phyloP scores from a whole-genome alignment of 2,113 vertebrate genomes.

The Myotis lucifugus region DNA sequence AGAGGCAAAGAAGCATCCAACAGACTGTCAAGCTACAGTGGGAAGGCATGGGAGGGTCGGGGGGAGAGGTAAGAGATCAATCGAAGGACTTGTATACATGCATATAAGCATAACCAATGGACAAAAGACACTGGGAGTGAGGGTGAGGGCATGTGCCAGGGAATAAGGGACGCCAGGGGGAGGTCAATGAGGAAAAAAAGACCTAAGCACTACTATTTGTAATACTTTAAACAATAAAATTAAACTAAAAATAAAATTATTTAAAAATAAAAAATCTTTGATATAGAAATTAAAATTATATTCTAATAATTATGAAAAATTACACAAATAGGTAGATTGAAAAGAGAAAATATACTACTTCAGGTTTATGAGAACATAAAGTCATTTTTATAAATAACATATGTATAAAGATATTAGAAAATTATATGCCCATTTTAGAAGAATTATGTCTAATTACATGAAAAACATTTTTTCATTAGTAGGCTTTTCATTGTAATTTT shows the following conservation, averaged over 20 bases:
- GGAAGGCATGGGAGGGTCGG: too few relatives aligned
- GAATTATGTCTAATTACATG: not conserved
- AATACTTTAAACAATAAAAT: not conserved
- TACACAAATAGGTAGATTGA: not conserved
- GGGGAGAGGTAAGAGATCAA: too few relatives aligned
- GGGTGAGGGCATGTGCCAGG: too few relatives aligned
- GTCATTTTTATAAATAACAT: not conserved
- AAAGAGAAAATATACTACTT: not conserved
- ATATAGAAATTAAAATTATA: not conserved
- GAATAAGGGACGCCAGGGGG: too few relatives aligned
- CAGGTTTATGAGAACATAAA: not conserved
- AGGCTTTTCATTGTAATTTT: not conserved
- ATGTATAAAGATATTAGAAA: not conserved
- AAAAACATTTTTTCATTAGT: not conserved
- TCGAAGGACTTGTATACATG: too few relatives aligned
- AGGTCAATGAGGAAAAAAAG: not conserved
- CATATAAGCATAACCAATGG: too few relatives aligned
- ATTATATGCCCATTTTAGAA: not conserved
- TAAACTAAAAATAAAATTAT: not conserved
- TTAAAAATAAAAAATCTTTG: not conserved
- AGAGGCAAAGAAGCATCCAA: too few relatives aligned
- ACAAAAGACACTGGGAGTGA: too few relatives aligned
- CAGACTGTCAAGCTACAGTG: too few relatives aligned
- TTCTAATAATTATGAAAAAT: constrained; percentile 8
- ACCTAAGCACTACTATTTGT: too few relatives aligned